phyloP scores from a whole-genome alignment of 1,140 invertebrate genomes.

The Formica selysi region DNA sequence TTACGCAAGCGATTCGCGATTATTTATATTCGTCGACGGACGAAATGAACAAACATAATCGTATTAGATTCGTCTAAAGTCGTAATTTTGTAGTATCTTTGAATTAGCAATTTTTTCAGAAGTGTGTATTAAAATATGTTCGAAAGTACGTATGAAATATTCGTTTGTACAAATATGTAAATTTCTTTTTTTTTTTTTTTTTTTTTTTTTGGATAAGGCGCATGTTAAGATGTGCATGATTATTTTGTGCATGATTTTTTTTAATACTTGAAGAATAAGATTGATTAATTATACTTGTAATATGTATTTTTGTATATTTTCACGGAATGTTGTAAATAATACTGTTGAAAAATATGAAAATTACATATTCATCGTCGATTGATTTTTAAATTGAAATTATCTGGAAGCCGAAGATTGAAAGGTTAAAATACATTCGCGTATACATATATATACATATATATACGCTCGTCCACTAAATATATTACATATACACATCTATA shows the following conservation, averaged over 20 bases:
- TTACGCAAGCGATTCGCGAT: slow-evolving; percentile 65
- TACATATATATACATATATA: too few relatives aligned
- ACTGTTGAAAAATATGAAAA: not conserved
- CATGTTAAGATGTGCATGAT: not conserved
- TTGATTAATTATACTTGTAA: slow-evolving; percentile 15
- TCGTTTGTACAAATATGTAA: not conserved
- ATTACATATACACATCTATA: slow-evolving; percentile 63
- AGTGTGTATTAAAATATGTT: too few relatives aligned
- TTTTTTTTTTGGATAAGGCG: not conserved
- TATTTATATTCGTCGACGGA: slow-evolving; percentile 50
- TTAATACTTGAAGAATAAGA: not conserved
- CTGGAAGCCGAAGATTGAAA: slow-evolving; percentile 31
- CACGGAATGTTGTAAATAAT: not conserved
- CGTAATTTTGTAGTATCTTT: not conserved
- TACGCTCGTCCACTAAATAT: slow-evolving; percentile 8
- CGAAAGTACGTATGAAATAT: too few relatives aligned
- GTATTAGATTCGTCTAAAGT: not conserved
- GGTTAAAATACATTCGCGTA: slow-evolving; percentile 24
- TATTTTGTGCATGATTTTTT: not conserved
- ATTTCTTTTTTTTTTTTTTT: not conserved
- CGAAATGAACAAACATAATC: not conserved
- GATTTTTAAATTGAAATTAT: slow-evolving; percentile 42
- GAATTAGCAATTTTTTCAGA: not conserved
- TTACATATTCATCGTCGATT: slow-evolving; percentile 7
- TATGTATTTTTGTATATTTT: not conserved